A percentile compares a stretch with the other conserved stretches of the same genome.
Conservation (phyloP, 1,140 invertebrate genomes). For the Listronotus bonariensis region DNA sequence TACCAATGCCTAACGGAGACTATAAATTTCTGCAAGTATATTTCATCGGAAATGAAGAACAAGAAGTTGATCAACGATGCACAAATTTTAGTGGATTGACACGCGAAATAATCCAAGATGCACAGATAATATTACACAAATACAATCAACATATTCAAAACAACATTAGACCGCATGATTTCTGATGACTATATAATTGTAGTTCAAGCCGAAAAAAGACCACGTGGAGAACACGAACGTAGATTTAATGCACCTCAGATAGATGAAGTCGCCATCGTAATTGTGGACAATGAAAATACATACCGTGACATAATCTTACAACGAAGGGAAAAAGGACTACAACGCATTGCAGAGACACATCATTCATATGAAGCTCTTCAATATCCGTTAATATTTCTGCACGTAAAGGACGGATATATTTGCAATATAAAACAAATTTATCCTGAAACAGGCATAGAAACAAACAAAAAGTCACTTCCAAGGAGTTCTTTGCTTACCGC, state of each 20-base stretch:
- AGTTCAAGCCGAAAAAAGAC: conserved; percentile 53
- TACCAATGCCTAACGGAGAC: conserved; percentile 23
- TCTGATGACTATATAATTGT: conserved; percentile 50
- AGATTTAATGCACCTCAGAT: no score
- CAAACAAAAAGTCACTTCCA: conserved; percentile 50
- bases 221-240: conserved; percentile 47
- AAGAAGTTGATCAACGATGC: conserved; percentile 18
- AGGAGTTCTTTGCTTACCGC: conserved; percentile 54
- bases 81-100: conserved; percentile 26
- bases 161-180: no score
- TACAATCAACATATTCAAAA: conserved; percentile 33
- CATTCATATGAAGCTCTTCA: conserved; percentile 59
- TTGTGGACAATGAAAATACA: conserved; percentile 46
- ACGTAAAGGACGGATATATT: conserved; percentile 58
- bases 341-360: conserved; percentile 53
- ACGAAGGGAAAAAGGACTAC: conserved; percentile 39
- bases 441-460: conserved; percentile 35
- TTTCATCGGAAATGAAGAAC: conserved; percentile 50
- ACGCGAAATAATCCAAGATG: conserved; percentile 36
- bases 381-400: conserved; percentile 59
- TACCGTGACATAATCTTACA: conserved; percentile 34
- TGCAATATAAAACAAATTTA: conserved; percentile 54
- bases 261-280: conserved; percentile 50
- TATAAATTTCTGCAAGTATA: conserved; percentile 54
- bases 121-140: conserved; percentile 34